phyloP scores from a whole-genome alignment of 2,113 vertebrate genomes.

The Eptatretus burgeri region DNA sequence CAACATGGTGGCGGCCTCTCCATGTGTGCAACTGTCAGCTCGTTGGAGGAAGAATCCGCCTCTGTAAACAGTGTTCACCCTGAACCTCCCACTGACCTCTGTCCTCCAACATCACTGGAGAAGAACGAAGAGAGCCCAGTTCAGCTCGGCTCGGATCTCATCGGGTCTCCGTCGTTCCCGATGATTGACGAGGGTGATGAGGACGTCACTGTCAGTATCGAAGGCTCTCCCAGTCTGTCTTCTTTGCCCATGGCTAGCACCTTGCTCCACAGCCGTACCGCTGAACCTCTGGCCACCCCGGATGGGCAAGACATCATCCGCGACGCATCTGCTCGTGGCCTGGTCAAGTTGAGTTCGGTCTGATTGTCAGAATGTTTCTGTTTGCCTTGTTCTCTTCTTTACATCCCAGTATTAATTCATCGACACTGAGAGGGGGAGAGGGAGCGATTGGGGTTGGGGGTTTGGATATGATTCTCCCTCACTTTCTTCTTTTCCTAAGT shows the following conservation, averaged over 20 bases:
- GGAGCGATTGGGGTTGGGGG: too few species aligned
- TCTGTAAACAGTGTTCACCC: not conserved
- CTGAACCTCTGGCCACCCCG: constrained; percentile 40
- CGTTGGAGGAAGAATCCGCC: not conserved
- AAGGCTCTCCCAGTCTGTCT: constrained; percentile 34
- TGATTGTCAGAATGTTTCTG: constrained; percentile 18
- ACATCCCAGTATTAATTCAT: too few species aligned
- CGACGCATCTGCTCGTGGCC: constrained; percentile 68
- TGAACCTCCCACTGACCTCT: not conserved
- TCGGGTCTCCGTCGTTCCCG: not conserved
- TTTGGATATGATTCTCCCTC: too few species aligned
- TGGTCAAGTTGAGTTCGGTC: constrained; percentile 90
- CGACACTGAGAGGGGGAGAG: too few species aligned
- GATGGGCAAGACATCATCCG: constrained; percentile 81
- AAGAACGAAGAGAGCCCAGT: not conserved
- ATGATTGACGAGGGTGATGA: constrained; percentile 1
- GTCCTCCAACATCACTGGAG: not conserved
- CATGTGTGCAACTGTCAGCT: not conserved
- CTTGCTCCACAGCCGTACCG: constrained; percentile 39
- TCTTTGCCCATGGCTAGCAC: constrained; percentile 47
- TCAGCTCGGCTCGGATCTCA: not conserved
- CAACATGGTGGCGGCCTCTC: not conserved
- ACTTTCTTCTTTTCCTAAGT: too few species aligned
- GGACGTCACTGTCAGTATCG: not conserved
- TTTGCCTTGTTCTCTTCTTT: too few species aligned